Percentiles rank a stretch among this genome's conserved stretches.
These are phyloP conservation scores for Caenorhabditis macrosperma DNA, from an alignment of 2,888 invertebrate species.

Conservation along the genomic window DNA sequence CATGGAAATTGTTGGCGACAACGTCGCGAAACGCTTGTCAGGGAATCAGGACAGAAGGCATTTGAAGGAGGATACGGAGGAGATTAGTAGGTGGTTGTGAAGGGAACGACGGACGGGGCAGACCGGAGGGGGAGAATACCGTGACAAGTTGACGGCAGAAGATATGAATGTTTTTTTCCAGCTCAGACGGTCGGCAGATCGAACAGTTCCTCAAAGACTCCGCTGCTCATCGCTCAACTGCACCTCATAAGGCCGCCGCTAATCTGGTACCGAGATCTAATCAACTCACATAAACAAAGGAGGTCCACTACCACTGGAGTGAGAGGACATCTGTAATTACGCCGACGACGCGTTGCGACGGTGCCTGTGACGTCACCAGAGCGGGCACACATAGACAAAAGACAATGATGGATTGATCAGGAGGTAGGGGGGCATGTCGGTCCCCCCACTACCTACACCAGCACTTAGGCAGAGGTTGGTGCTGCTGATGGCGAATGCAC, in stretches of 20 bases:
- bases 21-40: conserved; percentile 49
- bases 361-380: neutral
- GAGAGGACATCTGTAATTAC: conserved; percentile 5
- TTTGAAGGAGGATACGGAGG: conserved; percentile 13
- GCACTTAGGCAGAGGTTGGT: neutral
- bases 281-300: neutral
- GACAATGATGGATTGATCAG: conserved; percentile 23
- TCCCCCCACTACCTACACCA: too few relatives aligned
- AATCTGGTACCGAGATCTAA: neutral
- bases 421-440: neutral
- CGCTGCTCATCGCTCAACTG: too few relatives aligned
- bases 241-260: too few relatives aligned
- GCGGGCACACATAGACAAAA: neutral
- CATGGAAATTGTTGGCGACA: conserved; percentile 44
- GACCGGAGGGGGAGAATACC: neutral
- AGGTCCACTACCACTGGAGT: neutral
- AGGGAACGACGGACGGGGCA: too few relatives aligned
- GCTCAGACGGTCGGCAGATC: too few relatives aligned
- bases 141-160: conserved; percentile 17
- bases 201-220: neutral
- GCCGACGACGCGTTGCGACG: too few relatives aligned
- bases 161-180: neutral
- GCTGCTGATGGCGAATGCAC: conserved; percentile 11
- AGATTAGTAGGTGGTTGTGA: conserved; percentile 29
- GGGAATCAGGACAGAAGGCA: conserved; percentile 11